Conservation (phyloP, 2,888 invertebrate species). For the Leptopterna dolabrata region DNA sequence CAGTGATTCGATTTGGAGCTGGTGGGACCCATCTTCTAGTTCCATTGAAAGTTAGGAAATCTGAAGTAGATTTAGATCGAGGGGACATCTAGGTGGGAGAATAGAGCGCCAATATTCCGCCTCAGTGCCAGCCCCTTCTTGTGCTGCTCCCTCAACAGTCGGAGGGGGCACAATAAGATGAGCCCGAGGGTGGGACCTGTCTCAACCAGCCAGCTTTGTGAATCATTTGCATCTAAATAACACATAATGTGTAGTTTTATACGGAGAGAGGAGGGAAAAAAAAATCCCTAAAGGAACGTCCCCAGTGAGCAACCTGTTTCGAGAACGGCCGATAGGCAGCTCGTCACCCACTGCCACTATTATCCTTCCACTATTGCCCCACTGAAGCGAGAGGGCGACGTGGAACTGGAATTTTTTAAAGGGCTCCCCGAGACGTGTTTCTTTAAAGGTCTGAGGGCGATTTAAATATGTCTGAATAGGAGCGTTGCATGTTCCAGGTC, state of each 20-base stretch:
- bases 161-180: neutral
- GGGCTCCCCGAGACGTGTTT: neutral
- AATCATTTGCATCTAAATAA: neutral
- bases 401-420: neutral
- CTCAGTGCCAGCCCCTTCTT: neutral
- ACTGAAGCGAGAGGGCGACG: neutral
- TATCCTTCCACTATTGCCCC: neutral
- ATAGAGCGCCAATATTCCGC: neutral
- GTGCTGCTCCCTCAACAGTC: neutral
- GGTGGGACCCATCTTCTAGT: too few species aligned
- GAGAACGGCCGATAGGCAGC: neutral
- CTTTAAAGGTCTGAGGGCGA: neutral
- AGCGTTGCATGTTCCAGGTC: neutral
- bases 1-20: too few species aligned
- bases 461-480: constrained; percentile 4
- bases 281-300: neutral
- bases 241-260: neutral
- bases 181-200: neutral
- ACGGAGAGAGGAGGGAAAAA: neutral
- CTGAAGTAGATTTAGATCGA: too few species aligned
- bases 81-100: neutral
- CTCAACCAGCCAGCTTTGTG: neutral
- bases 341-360: neutral
- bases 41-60: too few species aligned
- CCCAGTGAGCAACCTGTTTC: neutral